These are phyloP conservation scores for Hydrophis major DNA, from an alignment of 2,797 vertebrate species.

Conservation along the genomic window DNA sequence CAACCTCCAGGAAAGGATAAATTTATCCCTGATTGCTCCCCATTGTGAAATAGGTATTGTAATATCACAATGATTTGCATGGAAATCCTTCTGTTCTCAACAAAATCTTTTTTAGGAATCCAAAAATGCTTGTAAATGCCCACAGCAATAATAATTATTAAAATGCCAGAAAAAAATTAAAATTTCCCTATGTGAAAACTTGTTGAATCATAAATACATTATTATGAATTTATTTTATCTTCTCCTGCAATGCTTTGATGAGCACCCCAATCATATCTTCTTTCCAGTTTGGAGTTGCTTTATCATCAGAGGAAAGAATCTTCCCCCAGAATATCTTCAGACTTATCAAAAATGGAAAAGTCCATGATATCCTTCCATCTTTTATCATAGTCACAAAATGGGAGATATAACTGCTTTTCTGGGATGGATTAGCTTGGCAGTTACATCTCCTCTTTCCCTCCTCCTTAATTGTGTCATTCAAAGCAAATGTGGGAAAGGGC, in stretches of 20 bases:
- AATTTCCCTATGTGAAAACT: not conserved
- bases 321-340: not conserved
- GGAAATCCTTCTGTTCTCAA: not conserved
- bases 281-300: not conserved
- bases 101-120: not conserved
- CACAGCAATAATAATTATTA: conserved; percentile 4
- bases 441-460: not conserved
- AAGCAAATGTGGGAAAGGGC: not conserved
- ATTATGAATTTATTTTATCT: not conserved
- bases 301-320: not conserved
- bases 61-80: not conserved
- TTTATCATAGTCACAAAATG: not conserved
- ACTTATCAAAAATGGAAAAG: not conserved
- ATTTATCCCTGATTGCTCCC: not conserved
- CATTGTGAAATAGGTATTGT: not conserved
- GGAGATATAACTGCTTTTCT: not conserved
- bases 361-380: not conserved
- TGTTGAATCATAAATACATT: not conserved
- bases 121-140: conserved; percentile 2
- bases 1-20: not conserved
- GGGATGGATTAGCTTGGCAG: not conserved
- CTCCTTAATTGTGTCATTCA: not conserved
- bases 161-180: conserved; percentile 18
- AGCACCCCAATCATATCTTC: not conserved
- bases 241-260: not conserved